A percentile compares a stretch with the other conserved stretches of the same genome.
phyloP scores from a whole-genome alignment of 2,888 invertebrate genomes.

The Trichogramma evanescens region DNA sequence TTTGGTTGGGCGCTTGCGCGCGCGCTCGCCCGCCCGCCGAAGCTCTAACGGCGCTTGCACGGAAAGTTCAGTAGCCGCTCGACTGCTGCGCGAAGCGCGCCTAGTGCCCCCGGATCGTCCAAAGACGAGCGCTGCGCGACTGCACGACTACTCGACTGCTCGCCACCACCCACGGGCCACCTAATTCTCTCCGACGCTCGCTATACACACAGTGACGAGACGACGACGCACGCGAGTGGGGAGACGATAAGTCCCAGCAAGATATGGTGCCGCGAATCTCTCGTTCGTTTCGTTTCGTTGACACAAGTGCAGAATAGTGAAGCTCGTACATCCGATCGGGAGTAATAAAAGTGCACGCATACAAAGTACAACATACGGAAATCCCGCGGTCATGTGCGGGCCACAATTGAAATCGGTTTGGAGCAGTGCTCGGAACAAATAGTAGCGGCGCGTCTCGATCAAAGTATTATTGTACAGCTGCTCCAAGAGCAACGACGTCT shows the following conservation, averaged over 20 bases:
- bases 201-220: background rate
- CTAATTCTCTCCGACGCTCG: background rate
- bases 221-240: background rate
- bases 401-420: too few relatives aligned
- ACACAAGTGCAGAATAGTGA: too few relatives aligned
- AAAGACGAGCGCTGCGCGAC: constrained; percentile 11
- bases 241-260: background rate
- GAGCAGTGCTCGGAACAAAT: too few relatives aligned
- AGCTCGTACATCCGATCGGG: too few relatives aligned
- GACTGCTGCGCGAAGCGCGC: constrained; percentile 38
- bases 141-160: background rate
- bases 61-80: constrained; percentile 45
- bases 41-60: constrained; percentile 42
- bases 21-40: constrained; percentile 38
- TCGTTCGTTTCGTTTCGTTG: too few relatives aligned
- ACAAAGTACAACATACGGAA: too few relatives aligned
- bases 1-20: constrained; percentile 39
- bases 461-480: too few relatives aligned
- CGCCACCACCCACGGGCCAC: background rate
- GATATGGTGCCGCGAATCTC: background rate
- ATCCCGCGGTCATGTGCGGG: too few relatives aligned
- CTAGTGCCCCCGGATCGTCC: constrained; percentile 5
- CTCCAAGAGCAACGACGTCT: too few relatives aligned
- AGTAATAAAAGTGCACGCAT: too few relatives aligned
- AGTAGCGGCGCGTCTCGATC: too few relatives aligned